Conservation (phyloP, 1,140 invertebrate genomes). For the Dreissena rostriformis region DNA sequence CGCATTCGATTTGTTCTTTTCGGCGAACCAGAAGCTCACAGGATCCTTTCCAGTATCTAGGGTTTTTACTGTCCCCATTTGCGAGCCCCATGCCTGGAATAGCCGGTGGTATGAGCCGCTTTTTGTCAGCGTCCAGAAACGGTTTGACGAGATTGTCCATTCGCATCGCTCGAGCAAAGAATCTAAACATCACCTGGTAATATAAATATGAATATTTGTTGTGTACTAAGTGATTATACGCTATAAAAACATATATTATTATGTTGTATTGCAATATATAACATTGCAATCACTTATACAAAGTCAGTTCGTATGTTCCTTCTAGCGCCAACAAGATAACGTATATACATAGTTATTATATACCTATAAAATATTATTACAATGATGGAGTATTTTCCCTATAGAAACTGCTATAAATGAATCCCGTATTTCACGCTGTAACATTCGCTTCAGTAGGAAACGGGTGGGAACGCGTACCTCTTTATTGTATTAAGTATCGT, state of each 20-base stretch:
- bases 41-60: conserved; percentile 65
- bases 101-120: conserved; percentile 52
- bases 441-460: no score
- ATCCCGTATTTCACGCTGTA: no score
- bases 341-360: no score
- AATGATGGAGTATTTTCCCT: no score
- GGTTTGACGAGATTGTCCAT: conserved; percentile 76
- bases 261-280: no score
- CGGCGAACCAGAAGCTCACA: conserved; percentile 60
- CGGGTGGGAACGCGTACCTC: no score
- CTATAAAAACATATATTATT: background rate
- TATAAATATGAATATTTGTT: background rate
- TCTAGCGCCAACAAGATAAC: no score
- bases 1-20: conserved; percentile 57
- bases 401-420: no score
- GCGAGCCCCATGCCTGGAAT: conserved; percentile 64
- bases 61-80: conserved; percentile 67
- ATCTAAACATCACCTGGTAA: conserved; percentile 73
- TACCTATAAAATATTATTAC: no score
- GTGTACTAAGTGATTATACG: background rate
- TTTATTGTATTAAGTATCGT: no score
- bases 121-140: conserved; percentile 65
- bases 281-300: no score
- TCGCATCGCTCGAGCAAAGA: conserved; percentile 75
- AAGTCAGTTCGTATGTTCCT: no score